Evolutionary conservation across 1,140 invertebrate species (phyloP), one percentile per base, ranked within the genome.

Genomic region (Tachypleus tridentatus): DNA sequence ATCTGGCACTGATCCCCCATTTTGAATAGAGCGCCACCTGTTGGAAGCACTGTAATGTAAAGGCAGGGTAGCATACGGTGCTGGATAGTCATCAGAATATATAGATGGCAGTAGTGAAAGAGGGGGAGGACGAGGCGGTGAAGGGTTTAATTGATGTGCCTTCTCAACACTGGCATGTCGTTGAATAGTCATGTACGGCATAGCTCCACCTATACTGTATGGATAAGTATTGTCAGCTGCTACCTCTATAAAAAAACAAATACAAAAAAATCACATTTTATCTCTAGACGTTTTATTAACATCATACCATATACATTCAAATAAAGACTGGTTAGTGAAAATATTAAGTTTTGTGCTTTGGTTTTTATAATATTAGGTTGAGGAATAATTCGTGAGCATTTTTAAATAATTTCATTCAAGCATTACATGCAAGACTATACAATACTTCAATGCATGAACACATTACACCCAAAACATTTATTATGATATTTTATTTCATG

Each of bases 51-150:
- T 29, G 57, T 63, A 59, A 8, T 64, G 57, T 8, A 67, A 58
- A 48, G 69, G 71, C 61, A 70, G 59, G 11, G 67, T 72, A 59
- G 64, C 69, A 29, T 72, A 72, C 4, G 70, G 62, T 4, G 57
- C 63, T 7, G 70, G 65, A 57, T 65, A 65, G 8, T 63, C 63
- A 11, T 70, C 71, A 4, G 67, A 61, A 47, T 29, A 29, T 29
- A 29, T 29, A 29, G 29, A 29, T 29, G 67, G 67, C 10, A 51
- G 49, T 8, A 63, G 66, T 49, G 57, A 62, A 11, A 61, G 68
- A 7, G 65, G 66, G 10, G 64, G 54, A 8, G 67, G 67, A 11
- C 11, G 10, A 11, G n/a, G 49, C 5, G 57, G 57, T 9, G 59
- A 57, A 48, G 62, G 58, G 6, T 65, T 51, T 29, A 68, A 54